phyloP scores from a whole-genome alignment of 2,113 vertebrate species.

The Psephotus haematonotus region DNA sequence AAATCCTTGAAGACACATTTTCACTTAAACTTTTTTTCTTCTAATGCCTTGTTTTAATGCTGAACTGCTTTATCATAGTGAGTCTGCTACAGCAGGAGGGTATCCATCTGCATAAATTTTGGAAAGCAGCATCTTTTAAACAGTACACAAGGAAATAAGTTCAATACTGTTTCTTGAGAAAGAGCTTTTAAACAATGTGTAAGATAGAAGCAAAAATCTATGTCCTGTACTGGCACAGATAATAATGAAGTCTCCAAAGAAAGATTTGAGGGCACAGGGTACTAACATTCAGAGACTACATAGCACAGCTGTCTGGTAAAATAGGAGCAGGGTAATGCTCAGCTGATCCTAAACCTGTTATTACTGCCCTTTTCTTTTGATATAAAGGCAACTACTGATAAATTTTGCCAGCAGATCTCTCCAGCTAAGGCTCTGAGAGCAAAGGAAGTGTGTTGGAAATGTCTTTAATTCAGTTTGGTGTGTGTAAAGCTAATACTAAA shows the following conservation, averaged over 20 bases:
- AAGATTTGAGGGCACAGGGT: background rate
- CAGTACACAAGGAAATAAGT: background rate
- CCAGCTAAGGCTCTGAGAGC: background rate
- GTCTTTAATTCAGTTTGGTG: background rate
- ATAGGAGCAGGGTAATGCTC: background rate
- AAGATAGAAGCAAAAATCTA: background rate
- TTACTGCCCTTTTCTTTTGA: background rate
- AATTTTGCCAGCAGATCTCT: background rate
- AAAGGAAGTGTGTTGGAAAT: background rate
- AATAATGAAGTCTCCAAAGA: background rate
- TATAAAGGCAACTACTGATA: background rate
- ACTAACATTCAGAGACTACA: background rate
- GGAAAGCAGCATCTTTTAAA: background rate
- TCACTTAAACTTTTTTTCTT: background rate
- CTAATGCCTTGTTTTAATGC: background rate
- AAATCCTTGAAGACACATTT: background rate
- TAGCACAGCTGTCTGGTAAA: background rate
- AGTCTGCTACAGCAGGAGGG: background rate
- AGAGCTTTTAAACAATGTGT: background rate
- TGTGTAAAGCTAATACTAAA: background rate
- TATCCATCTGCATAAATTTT: background rate
- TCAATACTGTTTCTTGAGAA: background rate
- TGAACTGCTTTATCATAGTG: background rate
- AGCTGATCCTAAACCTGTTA: background rate
- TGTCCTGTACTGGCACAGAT: background rate